Evolutionary conservation across 1,140 invertebrate genomes (phyloP).

Genomic region (Trachelipus rathkii): DNA sequence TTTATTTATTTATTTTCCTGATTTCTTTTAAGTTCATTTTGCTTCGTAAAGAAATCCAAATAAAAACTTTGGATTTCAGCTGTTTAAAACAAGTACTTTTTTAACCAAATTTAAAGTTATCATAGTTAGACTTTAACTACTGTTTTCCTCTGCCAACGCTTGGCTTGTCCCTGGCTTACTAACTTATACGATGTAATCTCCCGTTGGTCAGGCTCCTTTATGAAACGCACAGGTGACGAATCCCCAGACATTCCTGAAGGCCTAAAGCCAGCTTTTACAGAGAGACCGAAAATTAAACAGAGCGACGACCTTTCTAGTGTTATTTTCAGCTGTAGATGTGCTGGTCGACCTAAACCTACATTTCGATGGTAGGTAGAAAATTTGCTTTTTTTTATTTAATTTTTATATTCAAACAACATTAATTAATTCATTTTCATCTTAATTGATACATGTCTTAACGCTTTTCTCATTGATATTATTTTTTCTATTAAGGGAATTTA

Average conservation of each 20-base stretch:
- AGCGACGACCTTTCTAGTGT: constrained; percentile 87
- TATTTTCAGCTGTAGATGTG: constrained; percentile 90
- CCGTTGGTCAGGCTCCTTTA: constrained; percentile 42
- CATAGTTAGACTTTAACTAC: too few species aligned
- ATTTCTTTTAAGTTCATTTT: too few species aligned
- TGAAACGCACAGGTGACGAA: constrained; percentile 72
- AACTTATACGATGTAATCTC: constrained; percentile 6
- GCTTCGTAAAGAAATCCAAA: too few species aligned
- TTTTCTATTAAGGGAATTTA: constrained; percentile 33
- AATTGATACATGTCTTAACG: too few species aligned
- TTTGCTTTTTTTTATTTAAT: not conserved
- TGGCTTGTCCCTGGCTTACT: constrained; percentile 10
- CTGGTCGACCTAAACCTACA: constrained; percentile 86
- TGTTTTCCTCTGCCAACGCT: not conserved
- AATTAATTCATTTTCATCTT: not conserved
- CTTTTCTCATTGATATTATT: too few species aligned
- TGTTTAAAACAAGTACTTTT: too few species aligned
- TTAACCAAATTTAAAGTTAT: too few species aligned
- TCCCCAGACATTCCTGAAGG: constrained; percentile 78
- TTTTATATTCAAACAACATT: not conserved
- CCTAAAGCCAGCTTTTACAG: constrained; percentile 91
- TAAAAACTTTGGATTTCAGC: too few species aligned
- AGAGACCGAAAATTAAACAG: constrained; percentile 91
- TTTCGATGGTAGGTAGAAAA: constrained; percentile 75
- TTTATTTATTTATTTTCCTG: too few species aligned